These are phyloP conservation scores for Orientallactaga bullata DNA, from an alignment of 2,113 vertebrate species.

Conservation along the genomic window DNA sequence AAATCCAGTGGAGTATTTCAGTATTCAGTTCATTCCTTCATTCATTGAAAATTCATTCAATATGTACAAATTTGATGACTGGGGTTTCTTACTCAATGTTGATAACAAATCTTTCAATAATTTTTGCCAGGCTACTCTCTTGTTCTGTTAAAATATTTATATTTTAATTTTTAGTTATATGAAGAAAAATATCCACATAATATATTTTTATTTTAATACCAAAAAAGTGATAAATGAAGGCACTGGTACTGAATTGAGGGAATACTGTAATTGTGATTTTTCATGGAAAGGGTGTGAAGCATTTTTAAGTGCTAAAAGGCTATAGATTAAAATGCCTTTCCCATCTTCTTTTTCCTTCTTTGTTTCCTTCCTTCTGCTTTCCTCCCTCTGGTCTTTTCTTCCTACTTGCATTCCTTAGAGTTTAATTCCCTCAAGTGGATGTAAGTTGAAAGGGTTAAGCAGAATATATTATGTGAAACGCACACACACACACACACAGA, in stretches of 20 bases:
- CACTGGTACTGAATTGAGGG: not conserved
- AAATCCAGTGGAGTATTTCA: slow-evolving; percentile 47
- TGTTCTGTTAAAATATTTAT: slow-evolving; percentile 24
- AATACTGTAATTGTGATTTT: not conserved
- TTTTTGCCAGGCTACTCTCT: not conserved
- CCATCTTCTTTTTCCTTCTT: no score
- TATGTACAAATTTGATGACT: not conserved
- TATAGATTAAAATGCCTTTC: not conserved
- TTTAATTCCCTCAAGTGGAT: not conserved
- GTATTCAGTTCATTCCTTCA: not conserved
- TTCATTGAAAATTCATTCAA: slow-evolving; percentile 49
- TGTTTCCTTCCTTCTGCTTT: not conserved
- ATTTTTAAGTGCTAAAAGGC: not conserved
- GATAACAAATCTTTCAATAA: not conserved
- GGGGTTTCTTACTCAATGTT: not conserved
- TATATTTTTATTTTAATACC: not conserved
- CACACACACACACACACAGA: not conserved
- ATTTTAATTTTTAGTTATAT: slow-evolving; percentile 22
- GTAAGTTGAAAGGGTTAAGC: not conserved
- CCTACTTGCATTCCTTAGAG: not conserved
- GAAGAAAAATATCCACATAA: not conserved
- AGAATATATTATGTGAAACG: not conserved
- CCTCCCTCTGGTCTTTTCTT: accelerated
- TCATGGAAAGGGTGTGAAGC: not conserved
- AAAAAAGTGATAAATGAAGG: not conserved